These are phyloP conservation scores for Pseudopodoces humilis DNA, from an alignment of 2,113 vertebrate species.

Conservation along the genomic window DNA sequence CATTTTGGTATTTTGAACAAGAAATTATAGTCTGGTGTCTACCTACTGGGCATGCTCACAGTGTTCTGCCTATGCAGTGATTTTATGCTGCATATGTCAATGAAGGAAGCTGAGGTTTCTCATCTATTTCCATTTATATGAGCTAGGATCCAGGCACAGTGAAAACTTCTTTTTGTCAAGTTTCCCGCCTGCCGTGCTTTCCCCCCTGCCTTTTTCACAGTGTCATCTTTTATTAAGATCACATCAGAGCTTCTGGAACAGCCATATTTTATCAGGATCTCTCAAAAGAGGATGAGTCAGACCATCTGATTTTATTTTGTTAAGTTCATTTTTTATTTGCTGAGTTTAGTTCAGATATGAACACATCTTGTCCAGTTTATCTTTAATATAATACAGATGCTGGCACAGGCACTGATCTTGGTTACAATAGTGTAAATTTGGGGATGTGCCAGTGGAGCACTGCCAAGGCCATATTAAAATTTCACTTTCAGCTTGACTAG, in stretches of 20 bases:
- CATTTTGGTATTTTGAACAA: slow-evolving; percentile 41
- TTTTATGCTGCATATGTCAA: slow-evolving; percentile 33
- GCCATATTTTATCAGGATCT: slow-evolving; percentile 1
- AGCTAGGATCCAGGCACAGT: background rate
- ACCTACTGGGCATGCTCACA: background rate
- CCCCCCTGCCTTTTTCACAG: background rate
- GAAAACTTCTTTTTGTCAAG: slow-evolving; percentile 13
- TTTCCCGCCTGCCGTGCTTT: background rate
- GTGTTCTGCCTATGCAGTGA: background rate
- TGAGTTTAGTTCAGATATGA: slow-evolving; percentile 26
- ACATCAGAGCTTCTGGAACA: slow-evolving; percentile 15
- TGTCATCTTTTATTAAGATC: slow-evolving; percentile 47
- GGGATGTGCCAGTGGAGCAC: background rate
- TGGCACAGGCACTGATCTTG: background rate
- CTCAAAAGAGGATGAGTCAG: slow-evolving; percentile 37
- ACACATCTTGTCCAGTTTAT: slow-evolving; percentile 36
- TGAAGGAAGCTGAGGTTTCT: slow-evolving; percentile 10
- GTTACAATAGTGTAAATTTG: slow-evolving; percentile 48
- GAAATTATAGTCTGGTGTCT: background rate
- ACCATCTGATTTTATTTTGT: slow-evolving; percentile 49
- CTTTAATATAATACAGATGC: slow-evolving; percentile 31
- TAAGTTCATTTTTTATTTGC: slow-evolving; percentile 30
- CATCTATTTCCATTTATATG: slow-evolving; percentile 10
- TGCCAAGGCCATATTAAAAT: slow-evolving; percentile 63
- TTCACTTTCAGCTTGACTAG: slow-evolving; percentile 47